Conservation (phyloP, 1,140 invertebrate species). For the Solenopsis invicta region DNA sequence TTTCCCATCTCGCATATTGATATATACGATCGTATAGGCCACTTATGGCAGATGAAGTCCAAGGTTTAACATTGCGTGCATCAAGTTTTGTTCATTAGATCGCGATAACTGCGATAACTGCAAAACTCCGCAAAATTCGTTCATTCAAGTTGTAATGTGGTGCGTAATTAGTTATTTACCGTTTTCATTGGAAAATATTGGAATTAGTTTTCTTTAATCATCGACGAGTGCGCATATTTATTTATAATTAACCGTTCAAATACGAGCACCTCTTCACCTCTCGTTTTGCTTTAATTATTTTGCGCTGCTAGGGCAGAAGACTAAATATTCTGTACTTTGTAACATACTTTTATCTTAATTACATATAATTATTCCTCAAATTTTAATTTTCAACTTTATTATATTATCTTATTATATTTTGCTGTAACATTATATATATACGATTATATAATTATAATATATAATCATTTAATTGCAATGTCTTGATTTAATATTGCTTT, state of each 20-base stretch:
- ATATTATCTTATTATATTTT: neutral
- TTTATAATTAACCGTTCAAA: slow-evolving; percentile 15
- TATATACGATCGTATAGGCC: neutral
- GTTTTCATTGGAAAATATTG: neutral
- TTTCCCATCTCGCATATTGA: neutral
- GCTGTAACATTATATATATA: neutral
- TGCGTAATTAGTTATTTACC: neutral
- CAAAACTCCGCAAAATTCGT: neutral
- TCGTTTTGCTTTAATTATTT: neutral
- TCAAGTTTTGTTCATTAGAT: neutral
- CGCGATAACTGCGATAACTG: neutral
- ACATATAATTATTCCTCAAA: neutral
- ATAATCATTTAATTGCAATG: neutral
- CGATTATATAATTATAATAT: neutral
- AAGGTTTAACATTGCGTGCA: neutral
- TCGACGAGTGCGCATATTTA: neutral
- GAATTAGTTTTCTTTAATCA: neutral
- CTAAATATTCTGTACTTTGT: neutral
- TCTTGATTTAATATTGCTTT: neutral
- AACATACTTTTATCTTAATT: neutral
- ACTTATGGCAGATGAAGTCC: no score
- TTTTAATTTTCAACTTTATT: neutral
- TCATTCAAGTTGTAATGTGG: neutral
- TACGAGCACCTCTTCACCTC: neutral
- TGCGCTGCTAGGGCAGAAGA: neutral